These are phyloP conservation scores for Copidosoma aretas DNA, from an alignment of 2,888 invertebrate genomes.

Conservation along the genomic window DNA sequence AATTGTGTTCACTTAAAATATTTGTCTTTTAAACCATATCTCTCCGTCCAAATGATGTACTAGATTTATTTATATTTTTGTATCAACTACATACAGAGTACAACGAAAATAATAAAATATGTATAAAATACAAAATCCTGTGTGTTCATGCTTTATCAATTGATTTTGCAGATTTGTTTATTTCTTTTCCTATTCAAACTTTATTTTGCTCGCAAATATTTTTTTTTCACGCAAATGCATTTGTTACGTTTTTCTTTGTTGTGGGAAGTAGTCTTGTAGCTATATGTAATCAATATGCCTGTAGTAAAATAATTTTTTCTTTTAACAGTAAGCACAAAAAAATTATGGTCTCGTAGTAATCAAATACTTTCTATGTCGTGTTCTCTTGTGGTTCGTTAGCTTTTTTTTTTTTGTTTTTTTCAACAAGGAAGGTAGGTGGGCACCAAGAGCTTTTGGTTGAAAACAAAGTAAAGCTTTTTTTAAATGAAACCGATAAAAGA, in stretches of 20 bases:
- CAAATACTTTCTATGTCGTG: not conserved
- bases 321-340: not conserved
- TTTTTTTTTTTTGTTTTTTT: constrained; percentile 6
- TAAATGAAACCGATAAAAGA: no score
- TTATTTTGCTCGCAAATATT: no score
- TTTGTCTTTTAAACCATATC: not conserved
- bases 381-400: constrained; percentile 41
- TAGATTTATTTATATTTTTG: constrained; percentile 38
- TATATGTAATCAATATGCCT: not conserved
- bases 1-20: constrained; percentile 10
- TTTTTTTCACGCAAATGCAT: not conserved
- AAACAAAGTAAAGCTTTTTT: not conserved
- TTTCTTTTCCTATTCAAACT: no score
- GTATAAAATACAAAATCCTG: not conserved
- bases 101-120: not conserved
- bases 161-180: not conserved
- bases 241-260: constrained; percentile 8
- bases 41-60: constrained; percentile 22
- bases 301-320: not conserved
- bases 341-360: not conserved
- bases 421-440: constrained; percentile 35
- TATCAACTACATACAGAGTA: constrained; percentile 7
- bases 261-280: constrained; percentile 27
- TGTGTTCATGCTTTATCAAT: not conserved
- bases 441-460: not conserved